These are phyloP conservation scores for Spinus pinus DNA, from an alignment of 2,797 vertebrate genomes.

Conservation along the genomic window DNA sequence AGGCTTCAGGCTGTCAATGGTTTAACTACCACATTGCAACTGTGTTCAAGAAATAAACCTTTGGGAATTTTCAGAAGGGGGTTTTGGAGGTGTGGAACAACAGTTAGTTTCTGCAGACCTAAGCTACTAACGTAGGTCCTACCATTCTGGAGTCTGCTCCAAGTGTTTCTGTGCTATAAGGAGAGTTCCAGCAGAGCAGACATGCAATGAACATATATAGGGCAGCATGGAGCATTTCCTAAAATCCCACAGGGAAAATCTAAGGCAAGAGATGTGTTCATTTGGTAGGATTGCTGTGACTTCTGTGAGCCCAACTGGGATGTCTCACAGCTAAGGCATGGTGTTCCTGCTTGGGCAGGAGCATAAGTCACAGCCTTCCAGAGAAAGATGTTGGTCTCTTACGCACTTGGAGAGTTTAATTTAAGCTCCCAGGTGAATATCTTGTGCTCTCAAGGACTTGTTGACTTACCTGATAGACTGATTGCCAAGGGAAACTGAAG, in stretches of 20 bases:
- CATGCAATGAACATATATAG: rapidly evolving
- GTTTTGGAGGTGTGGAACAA: not conserved
- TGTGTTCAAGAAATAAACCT: not conserved
- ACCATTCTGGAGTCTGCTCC: not conserved
- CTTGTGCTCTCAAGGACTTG: not conserved
- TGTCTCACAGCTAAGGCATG: rapidly evolving
- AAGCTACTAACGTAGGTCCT: not conserved
- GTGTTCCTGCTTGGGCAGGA: not conserved
- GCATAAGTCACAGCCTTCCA: not conserved
- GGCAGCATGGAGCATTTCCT: not conserved
- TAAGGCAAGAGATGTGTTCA: rapidly evolving
- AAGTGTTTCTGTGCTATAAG: not conserved
- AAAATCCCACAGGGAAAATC: not conserved
- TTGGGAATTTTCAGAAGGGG: not conserved
- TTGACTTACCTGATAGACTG: not conserved
- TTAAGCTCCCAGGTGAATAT: not conserved
- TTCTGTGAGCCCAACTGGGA: not conserved
- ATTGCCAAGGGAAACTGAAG: not conserved
- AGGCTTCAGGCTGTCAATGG: not conserved
- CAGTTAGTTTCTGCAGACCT: not conserved
- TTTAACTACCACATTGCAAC: not conserved
- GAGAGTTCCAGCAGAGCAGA: not conserved
- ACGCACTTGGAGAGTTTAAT: not conserved
- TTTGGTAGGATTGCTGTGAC: not conserved
- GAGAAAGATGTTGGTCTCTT: not conserved